These are phyloP conservation scores for Minunthozetes semirufus DNA, from an alignment of 2,888 invertebrate genomes.

Conservation along the genomic window DNA sequence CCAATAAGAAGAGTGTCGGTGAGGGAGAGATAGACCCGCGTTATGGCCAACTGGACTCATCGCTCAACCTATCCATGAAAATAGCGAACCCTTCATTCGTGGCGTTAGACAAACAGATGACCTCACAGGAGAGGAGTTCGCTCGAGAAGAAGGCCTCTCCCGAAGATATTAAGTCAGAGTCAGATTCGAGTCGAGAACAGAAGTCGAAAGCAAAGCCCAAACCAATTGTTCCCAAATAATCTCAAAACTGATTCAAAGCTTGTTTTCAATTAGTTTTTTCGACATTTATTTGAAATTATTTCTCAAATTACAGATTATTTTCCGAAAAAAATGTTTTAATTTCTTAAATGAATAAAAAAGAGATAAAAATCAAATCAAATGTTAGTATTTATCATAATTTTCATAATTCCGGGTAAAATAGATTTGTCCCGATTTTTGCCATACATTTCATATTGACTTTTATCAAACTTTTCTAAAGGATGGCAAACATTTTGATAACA, in stretches of 20 bases:
- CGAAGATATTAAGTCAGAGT: too few species aligned
- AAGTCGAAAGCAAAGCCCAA: too few species aligned
- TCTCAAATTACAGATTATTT: too few species aligned
- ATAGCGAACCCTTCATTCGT: neutral
- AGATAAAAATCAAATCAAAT: too few species aligned
- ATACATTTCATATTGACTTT: neutral
- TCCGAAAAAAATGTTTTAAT: too few species aligned
- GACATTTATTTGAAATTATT: too few species aligned
- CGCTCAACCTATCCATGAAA: neutral
- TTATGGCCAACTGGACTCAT: neutral
- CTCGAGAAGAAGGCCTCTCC: too few species aligned
- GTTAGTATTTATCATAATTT: neutral
- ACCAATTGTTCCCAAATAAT: too few species aligned
- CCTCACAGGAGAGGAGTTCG: neutral
- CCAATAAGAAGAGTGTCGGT: neutral
- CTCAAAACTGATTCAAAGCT: too few species aligned
- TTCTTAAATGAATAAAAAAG: too few species aligned
- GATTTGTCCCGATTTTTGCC: neutral
- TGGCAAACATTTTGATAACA: constrained; percentile 16
- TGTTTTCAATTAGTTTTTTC: too few species aligned
- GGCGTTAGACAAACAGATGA: neutral
- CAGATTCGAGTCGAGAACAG: too few species aligned
- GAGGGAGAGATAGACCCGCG: neutral
- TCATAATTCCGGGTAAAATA: neutral
- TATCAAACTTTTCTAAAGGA: neutral